Base-by-base conservation (phyloP, 2,797 vertebrate species). In the Sciaenops ocellatus region DNA sequence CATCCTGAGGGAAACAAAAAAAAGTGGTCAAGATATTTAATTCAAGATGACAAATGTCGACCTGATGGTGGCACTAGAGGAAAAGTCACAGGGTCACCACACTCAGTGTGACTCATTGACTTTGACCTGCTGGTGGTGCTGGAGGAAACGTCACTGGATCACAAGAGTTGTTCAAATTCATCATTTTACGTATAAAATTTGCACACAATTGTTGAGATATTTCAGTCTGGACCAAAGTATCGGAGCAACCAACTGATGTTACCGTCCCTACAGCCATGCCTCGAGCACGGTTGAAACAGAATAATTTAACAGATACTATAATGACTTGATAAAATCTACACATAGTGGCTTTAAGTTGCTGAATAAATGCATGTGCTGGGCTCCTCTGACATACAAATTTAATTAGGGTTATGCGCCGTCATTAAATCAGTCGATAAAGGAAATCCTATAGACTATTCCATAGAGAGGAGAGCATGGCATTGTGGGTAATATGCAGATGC, bases 401-500 rank as follows among this genome's bases (percentile, higher is more conserved):
- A 71, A 80, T 64, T 3, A 50, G 22, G 24, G 11, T 47, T 61
- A 8, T 10, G 7, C 69, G 22, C 60, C 3, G 17, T 55, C 52
- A 46, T 48, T 57, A 13, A 75, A n/a, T 76, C 56, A 9, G 82
- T 80, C 84, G 73, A 67, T 68, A 60, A 52, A 30, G 34, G 38
- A n/a, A 41, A n/a, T 48, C 57, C 57, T 56, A 73, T 78, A 78
- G 65, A 83, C 80, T 72, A 79, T 30, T 80, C 51, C 81, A 54
- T 10, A 8, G 67, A 67, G 80, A 59, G 24, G 50, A 72, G 46
- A 84, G 76, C 57, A 83, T 79, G 67, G 75, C 75, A 85, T 80
- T 80, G 52, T 76, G 82, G 79, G 76, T 75, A 72, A 74, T 70
- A 59, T 83, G 76, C 51, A 89, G 74, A 89, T 73, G 78, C 60